Evolutionary conservation across 2,888 invertebrate species (phyloP), one percentile per base, ranked within the genome.

Genomic region (Torymus aiolomorphi): DNA sequence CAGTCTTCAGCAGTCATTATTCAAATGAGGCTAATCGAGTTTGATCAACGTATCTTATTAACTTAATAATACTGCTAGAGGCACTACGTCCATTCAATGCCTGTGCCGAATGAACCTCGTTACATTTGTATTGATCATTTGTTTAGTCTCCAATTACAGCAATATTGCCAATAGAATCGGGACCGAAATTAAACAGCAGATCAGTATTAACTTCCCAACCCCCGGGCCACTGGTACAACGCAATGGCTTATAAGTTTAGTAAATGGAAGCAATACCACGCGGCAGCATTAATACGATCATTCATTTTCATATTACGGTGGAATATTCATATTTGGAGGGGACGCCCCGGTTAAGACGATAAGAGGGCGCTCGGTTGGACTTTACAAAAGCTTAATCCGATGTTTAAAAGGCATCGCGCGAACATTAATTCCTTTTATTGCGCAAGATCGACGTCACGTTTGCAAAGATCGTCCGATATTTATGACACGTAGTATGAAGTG

Each of bases 321-420:
- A 56, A 63, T 69, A 76, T 76, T 70, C 61, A 70, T 76, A 76
- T 76, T 70, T 54, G n/a, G 24, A 74, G 56, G 51, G 13, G 42
- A 5, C 1, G n/a, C n/a, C 5, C 0, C 11, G 76, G 11, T 18
- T 49, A 56, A 63, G 62, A 70, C 16, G 61, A 76, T 76, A 62
- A 76, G 69, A 20, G n/a, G 2, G 1, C 42, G 42, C 42, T 8
- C 8, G 42, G 5, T 42, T 42, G 42, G 1, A 0, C 1, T 42
- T 42, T 1, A 42, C 42, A 42, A 42, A 42, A 42, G 42, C 42
- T 42, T 42, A 42, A 42, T 42, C 42, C 42, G 42, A 42, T 42
- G 8, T 42, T 42, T 42, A 42, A 42, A 8, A 42, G 42, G 42
- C 20, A 20, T 20, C 20, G 2, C 20, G 20, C 20, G 42, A 42